Evolutionary conservation across 2,113 vertebrate species (phyloP).

Genomic region (Xenopus laevis): DNA sequence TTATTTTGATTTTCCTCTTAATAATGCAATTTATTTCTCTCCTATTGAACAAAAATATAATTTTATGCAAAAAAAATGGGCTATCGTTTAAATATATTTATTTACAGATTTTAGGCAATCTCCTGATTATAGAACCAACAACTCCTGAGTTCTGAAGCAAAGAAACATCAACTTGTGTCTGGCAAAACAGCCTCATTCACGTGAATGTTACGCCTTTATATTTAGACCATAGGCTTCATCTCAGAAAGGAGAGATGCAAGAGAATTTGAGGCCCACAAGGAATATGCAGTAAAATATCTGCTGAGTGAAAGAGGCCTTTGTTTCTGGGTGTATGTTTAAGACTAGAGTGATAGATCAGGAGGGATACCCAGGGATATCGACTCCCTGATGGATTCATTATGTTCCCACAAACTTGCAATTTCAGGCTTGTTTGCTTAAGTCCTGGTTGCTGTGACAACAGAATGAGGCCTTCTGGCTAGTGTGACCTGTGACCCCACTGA

Average conservation of each 20-base stretch:
- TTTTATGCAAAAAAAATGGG: too few relatives aligned
- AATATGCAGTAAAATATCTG: conserved; percentile 33
- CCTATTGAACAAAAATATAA: too few relatives aligned
- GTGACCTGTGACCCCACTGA: conserved; percentile 38
- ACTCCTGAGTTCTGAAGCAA: too few relatives aligned
- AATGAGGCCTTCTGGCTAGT: conserved; percentile 37
- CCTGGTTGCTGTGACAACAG: conserved; percentile 29
- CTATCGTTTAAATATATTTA: too few relatives aligned
- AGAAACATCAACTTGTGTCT: too few relatives aligned
- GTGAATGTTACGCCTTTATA: too few relatives aligned
- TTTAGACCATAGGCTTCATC: background rate
- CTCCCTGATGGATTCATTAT: conserved; percentile 45
- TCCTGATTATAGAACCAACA: too few relatives aligned
- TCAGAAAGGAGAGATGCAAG: conserved; percentile 21
- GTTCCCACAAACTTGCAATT: conserved; percentile 45
- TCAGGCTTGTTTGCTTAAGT: conserved; percentile 43
- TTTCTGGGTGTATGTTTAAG: conserved; percentile 41
- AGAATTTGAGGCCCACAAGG: conserved; percentile 40
- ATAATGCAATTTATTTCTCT: too few relatives aligned
- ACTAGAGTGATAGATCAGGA: conserved; percentile 34
- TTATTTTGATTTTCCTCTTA: too few relatives aligned
- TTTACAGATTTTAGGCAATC: too few relatives aligned
- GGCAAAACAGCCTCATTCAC: too few relatives aligned
- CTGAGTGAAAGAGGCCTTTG: conserved; percentile 38
- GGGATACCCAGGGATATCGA: conserved; percentile 41